A percentile compares a stretch with the other conserved stretches of the same genome.
These are phyloP conservation scores for Anas platyrhynchos DNA, from an alignment of 2,113 vertebrate genomes.

Conservation along the genomic window DNA sequence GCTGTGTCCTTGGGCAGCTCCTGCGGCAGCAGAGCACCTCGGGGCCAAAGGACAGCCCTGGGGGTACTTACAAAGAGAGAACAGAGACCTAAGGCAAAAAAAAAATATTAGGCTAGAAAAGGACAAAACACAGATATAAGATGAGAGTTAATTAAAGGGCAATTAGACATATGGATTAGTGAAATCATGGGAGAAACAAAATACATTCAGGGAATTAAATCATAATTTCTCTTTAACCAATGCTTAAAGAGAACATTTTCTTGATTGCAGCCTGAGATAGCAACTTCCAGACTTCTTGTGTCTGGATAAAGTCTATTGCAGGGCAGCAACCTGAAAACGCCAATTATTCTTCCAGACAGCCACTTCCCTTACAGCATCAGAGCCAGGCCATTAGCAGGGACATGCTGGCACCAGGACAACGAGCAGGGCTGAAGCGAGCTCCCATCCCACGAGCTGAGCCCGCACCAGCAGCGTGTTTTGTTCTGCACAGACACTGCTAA, in stretches of 20 bases:
- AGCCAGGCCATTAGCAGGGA: neutral
- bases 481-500: too few species aligned
- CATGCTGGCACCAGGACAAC: neutral
- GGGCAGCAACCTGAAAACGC: neutral
- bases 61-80: neutral
- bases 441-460: too few species aligned
- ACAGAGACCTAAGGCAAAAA: neutral
- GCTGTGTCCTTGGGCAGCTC: rapidly evolving
- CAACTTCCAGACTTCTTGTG: neutral
- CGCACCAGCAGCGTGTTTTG: too few species aligned
- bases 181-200: slow-evolving; percentile 17
- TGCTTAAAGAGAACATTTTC: neutral
- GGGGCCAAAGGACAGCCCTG: neutral
- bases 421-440: neutral
- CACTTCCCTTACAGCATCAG: neutral
- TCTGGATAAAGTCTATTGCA: neutral
- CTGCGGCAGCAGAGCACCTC: rapidly evolving
- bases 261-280: neutral
- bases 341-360: neutral
- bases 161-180: neutral
- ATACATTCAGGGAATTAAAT: neutral
- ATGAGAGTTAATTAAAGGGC: neutral
- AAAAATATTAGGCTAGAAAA: neutral
- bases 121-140: neutral
- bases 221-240: neutral